A percentile compares a stretch with the other conserved stretches of the same genome.
Evolutionary conservation across 2,797 vertebrate species (phyloP).

Genomic region (Tinamus major): DNA sequence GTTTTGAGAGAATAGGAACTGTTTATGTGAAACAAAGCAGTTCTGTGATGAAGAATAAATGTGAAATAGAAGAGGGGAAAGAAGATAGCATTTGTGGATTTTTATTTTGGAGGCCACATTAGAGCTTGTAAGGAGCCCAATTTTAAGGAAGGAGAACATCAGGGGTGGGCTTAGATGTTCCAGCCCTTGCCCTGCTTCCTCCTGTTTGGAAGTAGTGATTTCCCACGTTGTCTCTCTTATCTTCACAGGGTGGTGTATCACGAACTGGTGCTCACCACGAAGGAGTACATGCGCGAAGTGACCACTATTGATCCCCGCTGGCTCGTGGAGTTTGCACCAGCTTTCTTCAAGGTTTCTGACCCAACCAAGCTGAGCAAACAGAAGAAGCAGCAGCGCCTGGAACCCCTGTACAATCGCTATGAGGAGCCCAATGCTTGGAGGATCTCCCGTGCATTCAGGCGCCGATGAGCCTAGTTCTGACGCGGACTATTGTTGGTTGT

Average conservation of each 20-base stretch:
- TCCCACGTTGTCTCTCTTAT: not conserved
- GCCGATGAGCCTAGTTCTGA: slow-evolving; percentile 77
- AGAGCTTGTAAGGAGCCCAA: not conserved
- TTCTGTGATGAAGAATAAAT: not conserved
- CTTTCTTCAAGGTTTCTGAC: slow-evolving; percentile 99
- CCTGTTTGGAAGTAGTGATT: accelerated
- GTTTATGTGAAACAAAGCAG: not conserved
- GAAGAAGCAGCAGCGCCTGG: slow-evolving; percentile 96
- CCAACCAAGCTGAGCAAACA: slow-evolving; percentile 99
- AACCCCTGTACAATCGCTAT: slow-evolving; percentile 96
- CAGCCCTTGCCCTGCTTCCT: not conserved
- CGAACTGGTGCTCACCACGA: slow-evolving; percentile 96
- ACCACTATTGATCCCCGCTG: slow-evolving; percentile 98
- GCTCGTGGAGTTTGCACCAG: slow-evolving; percentile 96
- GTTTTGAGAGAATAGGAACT: not conserved
- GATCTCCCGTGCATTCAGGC: slow-evolving; percentile 94
- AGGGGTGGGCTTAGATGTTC: not conserved
- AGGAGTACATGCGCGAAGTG: slow-evolving; percentile 98
- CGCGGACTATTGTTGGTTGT: accelerated
- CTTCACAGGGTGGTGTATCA: slow-evolving; percentile 94
- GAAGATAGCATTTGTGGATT: not conserved
- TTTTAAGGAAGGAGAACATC: not conserved
- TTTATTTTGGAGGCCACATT: not conserved
- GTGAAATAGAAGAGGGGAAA: not conserved
- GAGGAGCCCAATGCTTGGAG: slow-evolving; percentile 99